Evolutionary conservation across 1,140 invertebrate species (phyloP), one percentile per base, ranked within the genome.

Genomic region (Aphidius ervi): DNA sequence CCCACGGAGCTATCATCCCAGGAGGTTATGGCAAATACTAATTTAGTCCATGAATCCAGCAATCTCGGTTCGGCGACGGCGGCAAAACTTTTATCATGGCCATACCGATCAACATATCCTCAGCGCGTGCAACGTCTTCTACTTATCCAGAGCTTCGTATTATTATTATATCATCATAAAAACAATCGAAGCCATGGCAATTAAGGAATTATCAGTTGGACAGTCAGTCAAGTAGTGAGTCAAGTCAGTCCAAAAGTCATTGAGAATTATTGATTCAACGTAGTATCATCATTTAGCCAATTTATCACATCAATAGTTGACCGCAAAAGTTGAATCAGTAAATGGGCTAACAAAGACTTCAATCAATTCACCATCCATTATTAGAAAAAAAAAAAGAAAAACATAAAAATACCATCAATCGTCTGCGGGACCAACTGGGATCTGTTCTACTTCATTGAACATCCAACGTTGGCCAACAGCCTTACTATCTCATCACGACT

Each of bases 41-140:
- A 71, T 79, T 74, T 76, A 73, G 75, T 69, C 74, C 71, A 71
- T 73, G 74, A 67, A 77, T 70, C 70, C 70, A 78, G 76, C 74
- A 77, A 80, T 79, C 78, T 79, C 78, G 77, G 77, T 77, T 75
- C 75, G 76, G 77, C 77, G 74, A 79, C 77, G 77, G 78, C 76
- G 77, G 75, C 77, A 75, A 52, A 60, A 77, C 76, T 71, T 31
- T 31, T 68, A 79, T 74, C 77, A 78, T 73, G 73, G 66, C 74
- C 73, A 71, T 70, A 76, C 71, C 76, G 75, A 73, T 79, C 74
- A 72, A 10, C 68, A 70, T 78, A 61, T 73, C 74, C 71, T 78
- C 74, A 68, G 72, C 73, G 74, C 74, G 73, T 73, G 47, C 68
- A 75, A 74, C 74, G 73, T 76, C 73, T 74, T 75, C 72, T 75